Evolutionary conservation across 2,888 invertebrate genomes (phyloP).

Genomic region (Acrobasis consociella): DNA sequence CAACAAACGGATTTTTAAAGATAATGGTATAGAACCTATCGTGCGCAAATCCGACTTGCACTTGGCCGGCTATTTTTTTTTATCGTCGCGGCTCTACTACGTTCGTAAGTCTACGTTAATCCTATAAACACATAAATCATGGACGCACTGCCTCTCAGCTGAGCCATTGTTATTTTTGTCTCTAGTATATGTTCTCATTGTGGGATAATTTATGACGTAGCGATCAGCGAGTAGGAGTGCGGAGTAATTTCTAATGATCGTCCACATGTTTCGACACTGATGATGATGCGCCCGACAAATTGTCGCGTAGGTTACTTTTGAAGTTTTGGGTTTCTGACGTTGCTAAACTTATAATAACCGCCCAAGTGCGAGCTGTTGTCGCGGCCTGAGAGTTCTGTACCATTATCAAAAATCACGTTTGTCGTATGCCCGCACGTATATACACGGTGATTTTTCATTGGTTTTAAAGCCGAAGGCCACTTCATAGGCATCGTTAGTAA

Average conservation of each 20-base stretch:
- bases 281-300: not conserved
- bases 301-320: not conserved
- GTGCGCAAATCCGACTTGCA: too few species aligned
- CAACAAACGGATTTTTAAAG: too few species aligned
- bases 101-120: not conserved
- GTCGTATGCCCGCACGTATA: too few species aligned
- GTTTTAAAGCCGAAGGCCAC: too few species aligned
- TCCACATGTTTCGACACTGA: slow-evolving; percentile 1
- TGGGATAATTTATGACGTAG: slow-evolving; percentile 54
- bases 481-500: too few species aligned
- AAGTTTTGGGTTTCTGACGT: not conserved
- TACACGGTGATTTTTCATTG: too few species aligned
- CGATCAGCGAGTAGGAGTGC: slow-evolving; percentile 33
- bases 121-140: slow-evolving; percentile 24
- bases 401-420: too few species aligned
- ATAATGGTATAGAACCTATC: too few species aligned
- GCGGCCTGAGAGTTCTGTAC: too few species aligned
- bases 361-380: too few species aligned
- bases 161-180: slow-evolving; percentile 62
- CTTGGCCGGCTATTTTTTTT: too few species aligned
- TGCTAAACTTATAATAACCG: not conserved
- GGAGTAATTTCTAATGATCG: slow-evolving; percentile 10
- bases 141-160: slow-evolving; percentile 40
- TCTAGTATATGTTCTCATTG: slow-evolving; percentile 39
- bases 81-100: not conserved